Percentiles rank a stretch among this genome's conserved stretches.
Evolutionary conservation across 2,888 invertebrate species (phyloP).

Genomic region (Drosophila suboccidentalis): DNA sequence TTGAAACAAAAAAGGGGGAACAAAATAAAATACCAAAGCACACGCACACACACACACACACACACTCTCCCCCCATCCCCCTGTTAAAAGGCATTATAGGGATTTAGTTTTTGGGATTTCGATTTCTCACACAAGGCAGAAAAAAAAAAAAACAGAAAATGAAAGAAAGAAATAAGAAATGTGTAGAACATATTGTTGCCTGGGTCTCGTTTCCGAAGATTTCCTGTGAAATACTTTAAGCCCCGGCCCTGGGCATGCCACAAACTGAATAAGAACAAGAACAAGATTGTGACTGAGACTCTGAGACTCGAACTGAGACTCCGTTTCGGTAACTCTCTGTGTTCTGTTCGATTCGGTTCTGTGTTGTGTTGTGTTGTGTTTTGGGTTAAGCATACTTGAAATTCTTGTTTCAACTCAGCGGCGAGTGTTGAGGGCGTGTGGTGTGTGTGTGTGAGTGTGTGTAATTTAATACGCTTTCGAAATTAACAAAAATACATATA

Average conservation of each 20-base stretch:
- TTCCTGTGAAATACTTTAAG: slow-evolving; percentile 82
- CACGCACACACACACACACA: slow-evolving; percentile 41
- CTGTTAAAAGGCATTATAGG: slow-evolving; percentile 76
- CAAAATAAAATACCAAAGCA: slow-evolving; percentile 59
- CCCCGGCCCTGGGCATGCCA: slow-evolving; percentile 60
- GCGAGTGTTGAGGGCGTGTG: slow-evolving; percentile 30
- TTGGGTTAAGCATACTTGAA: slow-evolving; percentile 82
- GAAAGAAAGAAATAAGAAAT: slow-evolving; percentile 61
- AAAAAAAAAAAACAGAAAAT: slow-evolving; percentile 32
- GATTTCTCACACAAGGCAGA: slow-evolving; percentile 73
- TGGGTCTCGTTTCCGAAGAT: slow-evolving; percentile 77
- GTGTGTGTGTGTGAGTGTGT: slow-evolving; percentile 43
- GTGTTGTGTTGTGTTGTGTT: slow-evolving; percentile 53
- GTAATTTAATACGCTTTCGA: slow-evolving; percentile 82
- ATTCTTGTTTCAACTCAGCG: slow-evolving; percentile 76
- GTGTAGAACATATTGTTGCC: slow-evolving; percentile 80
- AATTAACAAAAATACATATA: slow-evolving; percentile 70
- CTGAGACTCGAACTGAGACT: slow-evolving; percentile 14
- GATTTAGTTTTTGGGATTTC: slow-evolving; percentile 82
- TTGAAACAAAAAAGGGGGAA: slow-evolving; percentile 16
- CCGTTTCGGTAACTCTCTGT: slow-evolving; percentile 18
- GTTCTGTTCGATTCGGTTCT: slow-evolving; percentile 29
- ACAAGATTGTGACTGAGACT: slow-evolving; percentile 21
- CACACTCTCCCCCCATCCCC: slow-evolving; percentile 16
- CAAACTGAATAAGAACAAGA: slow-evolving; percentile 26